phyloP scores from a whole-genome alignment of 2,888 invertebrate genomes.

The Theretra japonica region DNA sequence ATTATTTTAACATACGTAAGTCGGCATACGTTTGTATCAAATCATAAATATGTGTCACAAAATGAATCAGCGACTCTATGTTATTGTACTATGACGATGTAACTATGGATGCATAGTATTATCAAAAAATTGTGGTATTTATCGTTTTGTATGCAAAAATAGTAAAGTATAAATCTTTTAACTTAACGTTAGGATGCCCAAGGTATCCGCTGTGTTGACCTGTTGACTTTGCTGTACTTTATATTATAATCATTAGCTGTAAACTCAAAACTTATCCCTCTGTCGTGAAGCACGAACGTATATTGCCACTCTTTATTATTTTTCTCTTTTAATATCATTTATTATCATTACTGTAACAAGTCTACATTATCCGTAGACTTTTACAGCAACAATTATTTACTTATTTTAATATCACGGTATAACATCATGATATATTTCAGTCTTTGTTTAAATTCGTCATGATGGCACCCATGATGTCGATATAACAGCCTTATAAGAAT shows the following conservation, averaged over 20 bases:
- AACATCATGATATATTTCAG: conserved; percentile 53
- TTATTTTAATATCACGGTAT: conserved; percentile 46
- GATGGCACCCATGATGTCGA: conserved; percentile 48
- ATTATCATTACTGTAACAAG: conserved; percentile 21
- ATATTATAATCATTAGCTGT: conserved; percentile 63
- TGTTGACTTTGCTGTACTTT: conserved; percentile 71
- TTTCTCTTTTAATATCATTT: conserved; percentile 27
- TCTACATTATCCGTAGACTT: conserved; percentile 9
- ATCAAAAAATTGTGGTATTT: conserved; percentile 71
- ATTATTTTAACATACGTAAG: conserved; percentile 55
- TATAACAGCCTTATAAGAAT: conserved; percentile 32
- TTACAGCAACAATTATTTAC: conserved; percentile 28
- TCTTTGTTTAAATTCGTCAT: conserved; percentile 44
- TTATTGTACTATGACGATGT: conserved; percentile 63
- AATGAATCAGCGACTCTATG: conserved; percentile 67
- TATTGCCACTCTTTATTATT: conserved; percentile 55
- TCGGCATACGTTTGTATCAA: conserved; percentile 69
- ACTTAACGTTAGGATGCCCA: conserved; percentile 84
- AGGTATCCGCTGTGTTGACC: conserved; percentile 80
- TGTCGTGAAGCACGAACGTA: conserved; percentile 44
- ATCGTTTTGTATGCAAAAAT: conserved; percentile 79
- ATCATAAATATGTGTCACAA: conserved; percentile 63
- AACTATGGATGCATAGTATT: conserved; percentile 75
- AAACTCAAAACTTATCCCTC: conserved; percentile 83
- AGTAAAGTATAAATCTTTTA: conserved; percentile 78